phyloP scores from a whole-genome alignment of 2,113 vertebrate genomes.

The Pachyramphus minor region DNA sequence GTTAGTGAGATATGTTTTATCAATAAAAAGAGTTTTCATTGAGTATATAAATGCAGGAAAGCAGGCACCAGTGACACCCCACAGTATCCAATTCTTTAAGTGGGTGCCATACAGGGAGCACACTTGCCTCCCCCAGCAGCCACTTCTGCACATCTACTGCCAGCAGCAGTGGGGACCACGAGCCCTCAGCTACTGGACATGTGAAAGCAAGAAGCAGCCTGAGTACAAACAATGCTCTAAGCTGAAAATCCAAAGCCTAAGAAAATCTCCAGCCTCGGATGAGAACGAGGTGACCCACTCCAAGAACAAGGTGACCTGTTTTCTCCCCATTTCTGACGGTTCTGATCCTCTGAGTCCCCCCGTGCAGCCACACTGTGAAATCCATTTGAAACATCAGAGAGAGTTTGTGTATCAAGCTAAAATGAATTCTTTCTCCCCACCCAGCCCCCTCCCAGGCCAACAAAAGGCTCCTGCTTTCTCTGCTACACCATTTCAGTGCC shows the following conservation, averaged over 20 bases:
- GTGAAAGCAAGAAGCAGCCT: neutral
- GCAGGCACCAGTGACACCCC: neutral
- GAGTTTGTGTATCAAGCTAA: neutral
- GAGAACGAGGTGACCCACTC: neutral
- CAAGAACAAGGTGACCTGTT: neutral
- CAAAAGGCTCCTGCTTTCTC: slow-evolving; percentile 10
- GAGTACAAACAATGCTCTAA: neutral
- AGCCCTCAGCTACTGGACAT: neutral
- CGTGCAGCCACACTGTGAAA: neutral
- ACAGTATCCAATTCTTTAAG: neutral
- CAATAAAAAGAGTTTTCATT: neutral
- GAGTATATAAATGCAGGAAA: neutral
- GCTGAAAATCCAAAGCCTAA: neutral
- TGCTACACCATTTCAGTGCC: neutral
- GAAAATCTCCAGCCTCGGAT: neutral
- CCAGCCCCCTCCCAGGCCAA: neutral
- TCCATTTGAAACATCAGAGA: slow-evolving; percentile 45
- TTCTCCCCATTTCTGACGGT: neutral
- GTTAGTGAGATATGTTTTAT: neutral
- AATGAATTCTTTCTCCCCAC: neutral
- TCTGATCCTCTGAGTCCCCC: neutral
- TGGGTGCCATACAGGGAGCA: fast-evolving
- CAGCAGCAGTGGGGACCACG: neutral
- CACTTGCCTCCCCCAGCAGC: neutral
- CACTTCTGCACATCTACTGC: neutral